Percentiles rank a stretch among this genome's conserved stretches.
These are phyloP conservation scores for Mycetomoellerius zeteki DNA, from an alignment of 1,140 invertebrate genomes.

Conservation along the genomic window DNA sequence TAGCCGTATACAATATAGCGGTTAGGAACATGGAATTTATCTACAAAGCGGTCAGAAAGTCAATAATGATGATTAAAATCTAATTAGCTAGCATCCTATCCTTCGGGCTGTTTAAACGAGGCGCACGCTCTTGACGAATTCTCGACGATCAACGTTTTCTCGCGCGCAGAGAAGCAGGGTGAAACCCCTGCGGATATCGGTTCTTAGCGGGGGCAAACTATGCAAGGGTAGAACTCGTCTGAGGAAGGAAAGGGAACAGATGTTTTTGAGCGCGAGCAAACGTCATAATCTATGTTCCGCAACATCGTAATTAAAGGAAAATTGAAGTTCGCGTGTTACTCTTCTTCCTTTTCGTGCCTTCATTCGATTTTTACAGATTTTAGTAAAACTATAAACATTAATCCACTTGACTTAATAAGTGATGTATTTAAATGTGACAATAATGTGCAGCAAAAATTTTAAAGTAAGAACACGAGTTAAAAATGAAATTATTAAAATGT, in stretches of 20 bases:
- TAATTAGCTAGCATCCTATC: constrained; percentile 82
- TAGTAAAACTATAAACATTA: background rate
- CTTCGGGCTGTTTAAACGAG: constrained; percentile 81
- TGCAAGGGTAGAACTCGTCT: constrained; percentile 77
- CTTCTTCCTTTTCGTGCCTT: constrained; percentile 8
- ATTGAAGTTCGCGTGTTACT: constrained; percentile 75
- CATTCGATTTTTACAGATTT: constrained; percentile 1
- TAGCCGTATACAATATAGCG: background rate
- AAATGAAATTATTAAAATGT: background rate
- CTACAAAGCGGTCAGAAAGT: background rate
- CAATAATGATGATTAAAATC: constrained; percentile 73
- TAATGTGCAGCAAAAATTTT: background rate
- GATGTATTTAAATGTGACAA: background rate
- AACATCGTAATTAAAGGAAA: constrained; percentile 87
- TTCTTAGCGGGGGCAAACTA: constrained; percentile 75
- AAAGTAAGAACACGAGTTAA: background rate
- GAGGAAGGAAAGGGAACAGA: constrained; percentile 84
- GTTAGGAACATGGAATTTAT: background rate
- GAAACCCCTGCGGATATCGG: constrained; percentile 81
- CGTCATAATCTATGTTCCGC: constrained; percentile 87
- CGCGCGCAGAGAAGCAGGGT: constrained; percentile 76
- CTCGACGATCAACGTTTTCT: constrained; percentile 70
- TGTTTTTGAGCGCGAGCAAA: constrained; percentile 86
- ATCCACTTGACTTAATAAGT: background rate
- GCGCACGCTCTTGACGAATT: constrained; percentile 64